These are phyloP conservation scores for Etheostoma perlongum DNA, from an alignment of 2,797 vertebrate species.

Conservation along the genomic window DNA sequence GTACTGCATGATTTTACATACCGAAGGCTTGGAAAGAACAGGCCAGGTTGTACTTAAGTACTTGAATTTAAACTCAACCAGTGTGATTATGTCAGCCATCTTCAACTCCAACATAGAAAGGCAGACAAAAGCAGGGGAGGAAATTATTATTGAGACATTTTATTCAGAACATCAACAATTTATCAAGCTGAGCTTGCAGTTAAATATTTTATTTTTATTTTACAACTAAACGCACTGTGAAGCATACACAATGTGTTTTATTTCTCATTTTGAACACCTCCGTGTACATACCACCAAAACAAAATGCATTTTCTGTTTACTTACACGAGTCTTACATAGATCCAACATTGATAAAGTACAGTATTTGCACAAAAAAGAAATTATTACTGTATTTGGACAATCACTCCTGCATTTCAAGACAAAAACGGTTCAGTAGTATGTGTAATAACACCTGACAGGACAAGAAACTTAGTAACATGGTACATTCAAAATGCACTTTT, in stretches of 20 bases:
- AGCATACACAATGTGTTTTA: background rate
- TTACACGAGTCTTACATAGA: background rate
- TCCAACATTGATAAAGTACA: background rate
- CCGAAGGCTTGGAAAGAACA: background rate
- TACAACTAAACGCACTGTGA: background rate
- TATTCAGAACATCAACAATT: slow-evolving; percentile 17
- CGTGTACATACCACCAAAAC: slow-evolving; percentile 2
- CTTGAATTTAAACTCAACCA: background rate
- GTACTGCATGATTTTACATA: background rate
- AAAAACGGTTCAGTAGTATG: background rate
- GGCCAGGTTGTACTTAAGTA: background rate
- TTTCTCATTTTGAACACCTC: background rate
- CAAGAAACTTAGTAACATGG: background rate
- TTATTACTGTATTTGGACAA: slow-evolving; percentile 15
- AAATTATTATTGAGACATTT: slow-evolving; percentile 16
- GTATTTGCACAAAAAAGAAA: slow-evolving; percentile 4
- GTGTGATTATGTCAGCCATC: background rate
- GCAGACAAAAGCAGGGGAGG: background rate
- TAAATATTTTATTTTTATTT: background rate
- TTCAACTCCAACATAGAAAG: background rate
- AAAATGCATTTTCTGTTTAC: background rate
- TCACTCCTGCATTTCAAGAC: slow-evolving; percentile 10
- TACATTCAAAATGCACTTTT: slow-evolving; percentile 11
- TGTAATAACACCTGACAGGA: slow-evolving; percentile 1
- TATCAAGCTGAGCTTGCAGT: background rate